phyloP scores from a whole-genome alignment of 2,113 vertebrate genomes.

The Paradoxurus hermaphroditus region DNA sequence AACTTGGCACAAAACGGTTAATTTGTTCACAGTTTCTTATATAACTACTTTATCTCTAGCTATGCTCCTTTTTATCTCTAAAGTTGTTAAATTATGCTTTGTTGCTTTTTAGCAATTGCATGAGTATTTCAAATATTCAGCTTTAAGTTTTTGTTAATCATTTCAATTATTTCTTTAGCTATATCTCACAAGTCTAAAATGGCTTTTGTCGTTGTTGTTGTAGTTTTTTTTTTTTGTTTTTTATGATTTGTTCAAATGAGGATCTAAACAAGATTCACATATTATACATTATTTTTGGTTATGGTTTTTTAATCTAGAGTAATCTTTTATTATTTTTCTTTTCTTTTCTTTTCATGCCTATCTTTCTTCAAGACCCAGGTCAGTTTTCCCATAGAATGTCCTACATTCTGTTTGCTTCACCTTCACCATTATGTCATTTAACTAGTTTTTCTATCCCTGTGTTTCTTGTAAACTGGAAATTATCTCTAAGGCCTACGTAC shows the following conservation, averaged over 20 bases:
- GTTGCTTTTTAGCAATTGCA: neutral
- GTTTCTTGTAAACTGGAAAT: neutral
- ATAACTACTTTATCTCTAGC: neutral
- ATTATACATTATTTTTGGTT: neutral
- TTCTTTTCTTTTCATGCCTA: neutral
- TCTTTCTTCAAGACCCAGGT: neutral
- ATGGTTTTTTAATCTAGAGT: neutral
- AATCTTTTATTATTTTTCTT: neutral
- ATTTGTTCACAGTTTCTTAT: neutral
- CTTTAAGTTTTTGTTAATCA: neutral
- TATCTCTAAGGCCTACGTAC: neutral
- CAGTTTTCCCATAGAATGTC: neutral
- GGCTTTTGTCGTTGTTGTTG: neutral
- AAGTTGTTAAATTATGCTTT: neutral
- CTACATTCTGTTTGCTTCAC: neutral
- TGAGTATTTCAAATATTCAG: neutral
- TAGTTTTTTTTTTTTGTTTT: neutral
- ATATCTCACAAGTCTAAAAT: neutral
- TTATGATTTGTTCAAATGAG: neutral
- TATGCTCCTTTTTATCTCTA: neutral
- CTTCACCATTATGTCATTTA: neutral
- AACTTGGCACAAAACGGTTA: neutral
- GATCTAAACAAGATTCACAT: neutral
- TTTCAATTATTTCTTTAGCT: neutral
- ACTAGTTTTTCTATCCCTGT: neutral